phyloP scores from a whole-genome alignment of 2,113 vertebrate genomes.

The Aleadryas rufinucha region DNA sequence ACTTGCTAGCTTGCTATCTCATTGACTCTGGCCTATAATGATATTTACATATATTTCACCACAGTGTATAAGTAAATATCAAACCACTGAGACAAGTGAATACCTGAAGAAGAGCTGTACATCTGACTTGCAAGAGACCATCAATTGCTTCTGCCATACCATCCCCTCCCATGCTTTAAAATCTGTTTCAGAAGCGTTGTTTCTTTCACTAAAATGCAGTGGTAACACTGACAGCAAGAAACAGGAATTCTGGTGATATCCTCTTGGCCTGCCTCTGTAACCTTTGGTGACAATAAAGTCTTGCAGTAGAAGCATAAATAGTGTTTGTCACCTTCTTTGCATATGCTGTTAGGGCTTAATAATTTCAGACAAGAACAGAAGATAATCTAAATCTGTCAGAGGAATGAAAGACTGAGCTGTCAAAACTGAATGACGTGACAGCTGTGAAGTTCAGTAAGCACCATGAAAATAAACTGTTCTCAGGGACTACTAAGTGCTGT shows the following conservation, averaged over 20 bases:
- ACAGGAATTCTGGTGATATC: not conserved
- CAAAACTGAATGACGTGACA: not conserved
- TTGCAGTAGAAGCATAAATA: not conserved
- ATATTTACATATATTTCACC: not conserved
- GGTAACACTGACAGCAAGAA: not conserved
- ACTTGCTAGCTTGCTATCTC: not conserved
- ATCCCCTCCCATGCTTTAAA: not conserved
- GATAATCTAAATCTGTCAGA: not conserved
- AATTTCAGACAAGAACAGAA: not conserved
- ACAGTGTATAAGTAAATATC: not conserved
- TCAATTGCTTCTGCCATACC: not conserved
- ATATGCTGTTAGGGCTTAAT: not conserved
- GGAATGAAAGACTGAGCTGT: not conserved
- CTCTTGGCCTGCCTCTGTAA: accelerated
- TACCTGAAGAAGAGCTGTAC: not conserved
- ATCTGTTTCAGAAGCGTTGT: not conserved
- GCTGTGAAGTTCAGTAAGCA: not conserved
- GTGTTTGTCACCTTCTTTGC: not conserved
- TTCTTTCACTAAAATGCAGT: not conserved
- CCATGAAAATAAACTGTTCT: not conserved
- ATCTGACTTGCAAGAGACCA: not conserved
- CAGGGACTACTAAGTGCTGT: not conserved
- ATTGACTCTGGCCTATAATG: not conserved
- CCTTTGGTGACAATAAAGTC: not conserved
- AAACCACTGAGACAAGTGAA: not conserved